Evolutionary conservation across 37 sponge, comb jelly and placozoan genomes (phyloP).

Genomic region (Cladorhizidae sp.): DNA sequence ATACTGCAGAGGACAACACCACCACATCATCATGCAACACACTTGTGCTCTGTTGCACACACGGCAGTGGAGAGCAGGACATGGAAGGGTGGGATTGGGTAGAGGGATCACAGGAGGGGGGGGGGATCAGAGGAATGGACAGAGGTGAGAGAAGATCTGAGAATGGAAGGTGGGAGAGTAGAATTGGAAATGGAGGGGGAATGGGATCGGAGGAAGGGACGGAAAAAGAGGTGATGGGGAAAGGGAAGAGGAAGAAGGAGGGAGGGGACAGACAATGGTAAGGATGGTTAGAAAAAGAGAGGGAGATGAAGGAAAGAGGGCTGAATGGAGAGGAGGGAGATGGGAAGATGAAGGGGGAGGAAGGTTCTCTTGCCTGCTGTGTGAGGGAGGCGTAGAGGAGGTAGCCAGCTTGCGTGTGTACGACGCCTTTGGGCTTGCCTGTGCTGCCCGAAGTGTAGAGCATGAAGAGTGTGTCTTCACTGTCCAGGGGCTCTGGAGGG

Average conservation of each 20-base stretch:
- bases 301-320: slow-evolving; percentile 73
- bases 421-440: slow-evolving; percentile 92
- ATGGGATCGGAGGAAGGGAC: background rate
- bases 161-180: background rate
- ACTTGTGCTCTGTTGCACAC: too few relatives aligned
- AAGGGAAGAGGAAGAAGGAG: too few relatives aligned
- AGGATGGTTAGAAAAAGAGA: too few relatives aligned
- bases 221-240: too few relatives aligned
- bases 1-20: slow-evolving; percentile 41
- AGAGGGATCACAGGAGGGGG: too few relatives aligned
- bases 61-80: background rate
- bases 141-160: background rate
- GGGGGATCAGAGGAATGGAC: too few relatives aligned
- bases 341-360: background rate
- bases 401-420: slow-evolving; percentile 97
- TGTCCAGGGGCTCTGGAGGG: slow-evolving; percentile 83
- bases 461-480: slow-evolving; percentile 94
- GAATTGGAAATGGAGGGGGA: background rate
- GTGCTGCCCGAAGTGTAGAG: slow-evolving; percentile 97
- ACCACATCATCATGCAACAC: background rate
- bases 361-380: slow-evolving; percentile 62
- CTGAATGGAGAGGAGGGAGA: slow-evolving; percentile 71
- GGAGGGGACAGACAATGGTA: too few relatives aligned
- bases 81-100: background rate
- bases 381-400: slow-evolving; percentile 90